Evolutionary conservation across 2,797 vertebrate genomes (phyloP), one percentile per base, ranked within the genome.

Genomic region (Cottoperca gobio): DNA sequence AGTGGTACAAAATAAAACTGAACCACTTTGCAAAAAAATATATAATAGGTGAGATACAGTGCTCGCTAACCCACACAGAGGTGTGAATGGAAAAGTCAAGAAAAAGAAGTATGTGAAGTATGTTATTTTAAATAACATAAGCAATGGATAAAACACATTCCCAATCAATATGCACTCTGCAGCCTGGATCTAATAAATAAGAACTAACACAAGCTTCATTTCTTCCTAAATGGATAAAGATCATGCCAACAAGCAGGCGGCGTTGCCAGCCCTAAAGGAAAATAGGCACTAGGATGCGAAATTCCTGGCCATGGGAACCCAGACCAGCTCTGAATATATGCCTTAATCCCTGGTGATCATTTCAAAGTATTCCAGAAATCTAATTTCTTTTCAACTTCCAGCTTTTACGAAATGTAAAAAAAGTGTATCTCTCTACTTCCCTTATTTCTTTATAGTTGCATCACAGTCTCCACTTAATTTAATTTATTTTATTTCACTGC

Each of bases 231-330:
- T 81, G 73, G 72, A 70, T 64, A 79, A 57, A 65, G 68, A 83
- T 79, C 73, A 75, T 86, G 78, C 84, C 83, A 88, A 75, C 72
- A 78, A 79, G 78, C 79, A 85, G 76, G 63, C 64, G 17, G 76
- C n/a, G 46, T 62, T 73, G 72, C 81, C 82, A 75, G 83, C 49
- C 60, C 57, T 55, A 72, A 86, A 89, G 86, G 88, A 89, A 92
- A 92, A 90, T 78, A 85, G 84, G 89, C 90, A 90, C 79, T 71
- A 66, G 45, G 86, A 92, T 90, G 91, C 93, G 90, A 95, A 94
- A 94, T 93, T 93, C 92, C 92, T 88, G 79, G 70, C 88, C 81
- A 85, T 92, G 87, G 88, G 92, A 92, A 91, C 85, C 53, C 62
- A 76, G 79, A 90, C 69, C 64, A 73, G 82, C 87, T 77, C 80